phyloP scores from a whole-genome alignment of 2,888 invertebrate species.

The Mesorhabditis belari region DNA sequence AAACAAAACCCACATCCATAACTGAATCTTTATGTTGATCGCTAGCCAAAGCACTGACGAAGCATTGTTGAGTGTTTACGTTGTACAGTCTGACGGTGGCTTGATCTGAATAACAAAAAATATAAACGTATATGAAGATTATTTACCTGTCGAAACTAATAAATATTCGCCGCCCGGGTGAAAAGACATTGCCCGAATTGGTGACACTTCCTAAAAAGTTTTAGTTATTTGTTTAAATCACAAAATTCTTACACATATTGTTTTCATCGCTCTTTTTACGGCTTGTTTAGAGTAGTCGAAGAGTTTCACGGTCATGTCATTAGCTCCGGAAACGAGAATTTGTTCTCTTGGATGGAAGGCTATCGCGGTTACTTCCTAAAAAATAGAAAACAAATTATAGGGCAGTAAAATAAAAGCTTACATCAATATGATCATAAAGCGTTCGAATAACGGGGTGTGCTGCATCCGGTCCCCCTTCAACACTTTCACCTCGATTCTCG shows the following conservation, averaged over 20 bases:
- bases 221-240: background rate
- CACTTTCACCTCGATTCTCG: conserved; percentile 60
- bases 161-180: conserved; percentile 92
- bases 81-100: conserved; percentile 79
- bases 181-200: conserved; percentile 80
- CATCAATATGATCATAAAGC: conserved; percentile 87
- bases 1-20: conserved; percentile 50
- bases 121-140: too few relatives aligned
- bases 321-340: conserved; percentile 85
- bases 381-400: background rate
- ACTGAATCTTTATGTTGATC: conserved; percentile 60
- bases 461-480: conserved; percentile 56
- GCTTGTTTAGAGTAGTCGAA: conserved; percentile 98
- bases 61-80: conserved; percentile 88
- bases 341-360: conserved; percentile 94
- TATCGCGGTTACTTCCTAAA: conserved; percentile 79
- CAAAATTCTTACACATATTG: conserved; percentile 61
- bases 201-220: conserved; percentile 73
- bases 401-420: conserved; percentile 25
- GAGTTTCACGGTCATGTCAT: conserved; percentile 86
- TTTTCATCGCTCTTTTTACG: conserved; percentile 92
- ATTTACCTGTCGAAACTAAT: conserved; percentile 71
- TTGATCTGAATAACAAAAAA: too few relatives aligned
- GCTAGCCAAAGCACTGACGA: conserved; percentile 75
- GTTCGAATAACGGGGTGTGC: conserved; percentile 95